Evolutionary conservation across 2,888 invertebrate species (phyloP), one percentile per base, ranked within the genome.

Genomic region (Ochropleura leucogaster): DNA sequence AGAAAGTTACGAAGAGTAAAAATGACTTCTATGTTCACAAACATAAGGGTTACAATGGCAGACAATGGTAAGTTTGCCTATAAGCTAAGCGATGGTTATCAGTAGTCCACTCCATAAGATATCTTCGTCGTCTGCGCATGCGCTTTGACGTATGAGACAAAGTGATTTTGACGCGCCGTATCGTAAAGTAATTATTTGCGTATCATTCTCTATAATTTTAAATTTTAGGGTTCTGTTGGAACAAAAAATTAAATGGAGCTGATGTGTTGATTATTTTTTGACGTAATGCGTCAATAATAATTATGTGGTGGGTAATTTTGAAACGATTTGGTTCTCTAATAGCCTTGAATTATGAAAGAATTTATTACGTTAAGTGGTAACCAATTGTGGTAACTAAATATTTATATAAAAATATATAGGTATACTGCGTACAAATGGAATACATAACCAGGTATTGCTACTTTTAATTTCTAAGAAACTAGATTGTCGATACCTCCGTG

Each of bases 141-240:
- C 60, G 62, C 44, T 46, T 87, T 92, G 93, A 92, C 90, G 91
- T 92, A 89, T 92, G 93, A 94, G 93, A 94, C 95, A 95, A 95
- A 94, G 92, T 94, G 94, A 93, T 93, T 93, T 91, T 93, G 95
- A 95, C 93, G 93, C 90, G 91, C 89, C 92, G 90, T 91, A 93
- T 92, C 86, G 91, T 91, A 88, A 89, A 55, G 82, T 85, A 87
- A 89, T 93, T 93, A 95, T 95, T 95, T 93, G 93, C 94, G 92
- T 94, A 94, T 95, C 94, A 95, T 92, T 89, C 84, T 85, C 80
- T 79, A 76, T 82, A 91, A 85, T 85, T 87, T 87, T 88, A 80
- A 83, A 85, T 85, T 86, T 85, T 85, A 87, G 83, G 85, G 81
- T 83, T 73, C 85, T 62, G 63, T 57, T 77, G n/a, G n/a, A 40